Conservation (phyloP, 2,888 invertebrate species). For the Protonemura montana region DNA sequence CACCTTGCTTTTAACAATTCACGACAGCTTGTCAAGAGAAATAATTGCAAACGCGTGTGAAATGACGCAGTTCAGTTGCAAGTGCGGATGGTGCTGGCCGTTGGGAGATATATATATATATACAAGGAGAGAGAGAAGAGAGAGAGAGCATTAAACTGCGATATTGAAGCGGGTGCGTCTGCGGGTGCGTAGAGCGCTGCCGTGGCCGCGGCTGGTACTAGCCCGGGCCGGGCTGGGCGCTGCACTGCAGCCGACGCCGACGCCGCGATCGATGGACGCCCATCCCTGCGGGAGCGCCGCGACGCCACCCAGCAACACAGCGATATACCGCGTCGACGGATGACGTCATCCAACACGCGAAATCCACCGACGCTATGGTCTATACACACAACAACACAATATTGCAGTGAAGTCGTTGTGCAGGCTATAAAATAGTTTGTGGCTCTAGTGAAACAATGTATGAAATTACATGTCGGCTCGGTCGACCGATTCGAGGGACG, state of each 20-base stretch:
- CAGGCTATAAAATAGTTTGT: no score
- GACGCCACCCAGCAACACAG: background rate
- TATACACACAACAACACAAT: no score
- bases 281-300: conserved; percentile 30
- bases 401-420: no score
- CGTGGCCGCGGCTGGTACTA: background rate
- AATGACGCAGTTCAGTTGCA: no score
- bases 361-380: background rate
- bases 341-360: conserved; percentile 25
- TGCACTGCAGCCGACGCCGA: background rate
- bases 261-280: conserved; percentile 17
- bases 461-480: background rate
- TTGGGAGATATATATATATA: no score
- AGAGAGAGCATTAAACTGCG: conserved; percentile 1
- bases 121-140: background rate
- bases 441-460: no score
- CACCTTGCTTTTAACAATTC: background rate
- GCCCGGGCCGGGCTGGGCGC: background rate
- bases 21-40: background rate
- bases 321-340: conserved; percentile 21
- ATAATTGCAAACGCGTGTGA: background rate
- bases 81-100: no score
- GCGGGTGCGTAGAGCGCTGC: background rate
- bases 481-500: background rate
- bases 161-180: background rate